Evolutionary conservation across 2,888 invertebrate genomes (phyloP), one percentile per base, ranked within the genome.

Genomic region (Oxyteleia sp.): DNA sequence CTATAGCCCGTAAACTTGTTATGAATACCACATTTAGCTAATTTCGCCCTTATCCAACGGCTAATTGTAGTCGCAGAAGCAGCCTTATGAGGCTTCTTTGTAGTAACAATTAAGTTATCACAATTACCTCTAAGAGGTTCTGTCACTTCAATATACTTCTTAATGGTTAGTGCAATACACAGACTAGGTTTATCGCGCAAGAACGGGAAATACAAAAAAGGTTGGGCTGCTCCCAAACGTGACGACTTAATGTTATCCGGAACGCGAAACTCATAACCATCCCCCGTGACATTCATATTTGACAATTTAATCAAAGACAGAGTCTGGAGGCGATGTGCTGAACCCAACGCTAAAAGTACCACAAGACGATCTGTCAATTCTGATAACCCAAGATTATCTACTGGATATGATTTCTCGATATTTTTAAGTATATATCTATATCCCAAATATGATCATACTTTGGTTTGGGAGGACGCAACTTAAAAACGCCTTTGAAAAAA

Each of bases 361-460:
- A 41, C 13, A 13, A 41, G 13, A 7, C 41, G 41, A 7, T 4
- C 15, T 1, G 41, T 41, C 15, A 41, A 41, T 4, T 41, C 41
- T 10, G 26, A 5, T 26, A 26, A 26, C 4, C 5, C 26, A 26
- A 26, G 26, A 26, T 26, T 26, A 5, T 26, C 26, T 26, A 26
- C 26, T 4, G 26, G 26, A 26, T 26, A 26, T 26, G 26, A 26
- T 26, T 26, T 26, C 5, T 26, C 26, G 4, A 26, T 26, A 26
- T 26, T 26, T 26, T 26, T 26, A 5, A 26, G 26, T n/a, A n/a
- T n/a, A 20, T 29, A 15, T 69, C 29, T 0, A 78, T 63, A 45
- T 85, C 79, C 81, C 83, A 83, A 0, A 61, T 79, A 8, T 38
- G 32, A 0, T 72, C 43, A 53, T 85, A 85, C 41, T 49, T 78